Percentiles rank a stretch among this genome's conserved stretches.
phyloP scores from a whole-genome alignment of 2,888 invertebrate species.

The Tridacna crocea region DNA sequence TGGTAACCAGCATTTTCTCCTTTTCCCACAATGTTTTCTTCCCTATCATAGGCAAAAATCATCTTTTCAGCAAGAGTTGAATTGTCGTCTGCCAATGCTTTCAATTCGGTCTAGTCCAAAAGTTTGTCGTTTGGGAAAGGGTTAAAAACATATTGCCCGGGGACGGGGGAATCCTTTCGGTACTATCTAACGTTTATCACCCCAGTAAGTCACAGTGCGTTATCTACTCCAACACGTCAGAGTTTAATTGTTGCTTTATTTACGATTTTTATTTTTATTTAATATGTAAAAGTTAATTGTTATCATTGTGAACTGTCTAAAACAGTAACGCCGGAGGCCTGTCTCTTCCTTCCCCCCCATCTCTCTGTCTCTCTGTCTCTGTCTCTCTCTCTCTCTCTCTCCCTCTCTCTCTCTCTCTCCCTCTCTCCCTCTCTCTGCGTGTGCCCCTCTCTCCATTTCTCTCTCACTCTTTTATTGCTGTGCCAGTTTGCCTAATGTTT shows the following conservation, averaged over 20 bases:
- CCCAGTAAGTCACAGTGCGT: no score
- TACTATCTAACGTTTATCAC: no score
- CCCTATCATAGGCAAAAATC: no score
- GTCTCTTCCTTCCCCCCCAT: background rate
- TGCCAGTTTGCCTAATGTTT: background rate
- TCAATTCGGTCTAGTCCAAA: no score
- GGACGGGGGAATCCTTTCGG: no score
- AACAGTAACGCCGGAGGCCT: background rate
- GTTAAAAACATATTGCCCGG: no score
- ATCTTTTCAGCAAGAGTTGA: no score
- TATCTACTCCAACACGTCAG: background rate
- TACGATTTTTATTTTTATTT: background rate
- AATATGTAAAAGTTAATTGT: background rate
- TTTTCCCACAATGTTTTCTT: no score
- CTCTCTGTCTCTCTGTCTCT: background rate
- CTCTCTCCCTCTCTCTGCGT: background rate
- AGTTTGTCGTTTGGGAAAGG: no score
- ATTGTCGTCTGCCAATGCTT: no score
- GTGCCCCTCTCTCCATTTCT: background rate
- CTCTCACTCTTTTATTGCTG: background rate
- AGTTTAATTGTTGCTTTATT: background rate
- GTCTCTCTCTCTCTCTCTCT: background rate
- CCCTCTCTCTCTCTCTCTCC: background rate
- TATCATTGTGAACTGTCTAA: background rate
- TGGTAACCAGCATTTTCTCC: no score